Evolutionary conservation across 2,888 invertebrate species (phyloP).

Genomic region (Trypoxylon attenuatum): DNA sequence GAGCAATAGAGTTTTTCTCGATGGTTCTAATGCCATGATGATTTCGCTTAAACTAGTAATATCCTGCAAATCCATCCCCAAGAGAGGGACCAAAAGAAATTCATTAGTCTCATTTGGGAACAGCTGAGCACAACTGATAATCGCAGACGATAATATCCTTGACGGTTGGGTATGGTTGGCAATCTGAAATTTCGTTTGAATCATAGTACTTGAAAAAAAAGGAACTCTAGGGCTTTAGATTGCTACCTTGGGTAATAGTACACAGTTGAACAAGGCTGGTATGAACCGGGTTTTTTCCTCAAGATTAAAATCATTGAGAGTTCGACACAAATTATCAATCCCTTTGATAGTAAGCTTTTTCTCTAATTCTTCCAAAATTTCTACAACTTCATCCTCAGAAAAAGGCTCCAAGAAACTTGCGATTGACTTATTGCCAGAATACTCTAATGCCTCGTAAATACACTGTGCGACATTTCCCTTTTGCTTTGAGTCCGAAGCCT

Average conservation of each 20-base stretch:
- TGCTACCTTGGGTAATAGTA: slow-evolving; percentile 62
- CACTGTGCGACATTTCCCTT: slow-evolving; percentile 51
- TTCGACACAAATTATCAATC: slow-evolving; percentile 58
- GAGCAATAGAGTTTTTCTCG: slow-evolving; percentile 37
- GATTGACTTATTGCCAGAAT: slow-evolving; percentile 48
- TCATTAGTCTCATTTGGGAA: slow-evolving; percentile 64
- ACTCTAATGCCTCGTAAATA: slow-evolving; percentile 57
- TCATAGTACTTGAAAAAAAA: slow-evolving; percentile 9
- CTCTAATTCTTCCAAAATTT: slow-evolving; percentile 47
- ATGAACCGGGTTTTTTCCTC: slow-evolving; percentile 58
- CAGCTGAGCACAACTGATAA: slow-evolving; percentile 52
- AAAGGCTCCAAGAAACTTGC: slow-evolving; percentile 52
- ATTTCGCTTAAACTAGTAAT: slow-evolving; percentile 38
- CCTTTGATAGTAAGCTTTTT: slow-evolving; percentile 55
- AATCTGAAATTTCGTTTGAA: slow-evolving; percentile 40
- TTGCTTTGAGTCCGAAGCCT: not conserved
- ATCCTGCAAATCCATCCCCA: slow-evolving; percentile 60
- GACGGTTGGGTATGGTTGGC: slow-evolving; percentile 53
- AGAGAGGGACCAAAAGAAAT: slow-evolving; percentile 57
- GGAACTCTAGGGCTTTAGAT: not conserved
- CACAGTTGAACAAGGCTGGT: slow-evolving; percentile 49
- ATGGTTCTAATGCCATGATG: slow-evolving; percentile 34
- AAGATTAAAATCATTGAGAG: slow-evolving; percentile 48
- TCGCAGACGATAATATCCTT: slow-evolving; percentile 48
- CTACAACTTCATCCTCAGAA: slow-evolving; percentile 47